These are phyloP conservation scores for Fragum sueziense DNA, from an alignment of 2,888 invertebrate genomes.

Conservation along the genomic window DNA sequence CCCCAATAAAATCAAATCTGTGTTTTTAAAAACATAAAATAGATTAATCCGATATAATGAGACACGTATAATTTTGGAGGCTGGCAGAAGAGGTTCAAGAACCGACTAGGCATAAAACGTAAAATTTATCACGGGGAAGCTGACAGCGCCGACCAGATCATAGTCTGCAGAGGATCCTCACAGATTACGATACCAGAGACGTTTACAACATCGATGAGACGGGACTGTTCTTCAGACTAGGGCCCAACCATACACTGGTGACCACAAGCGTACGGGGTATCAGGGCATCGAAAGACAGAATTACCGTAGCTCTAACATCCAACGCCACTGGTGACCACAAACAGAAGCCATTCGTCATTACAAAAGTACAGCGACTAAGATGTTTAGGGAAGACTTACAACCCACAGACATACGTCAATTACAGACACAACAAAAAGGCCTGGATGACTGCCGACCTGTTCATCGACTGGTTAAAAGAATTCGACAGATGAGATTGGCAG, in stretches of 20 bases:
- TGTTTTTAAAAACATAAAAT: no score
- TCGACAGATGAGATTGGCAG: constrained; percentile 37
- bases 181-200: constrained; percentile 43
- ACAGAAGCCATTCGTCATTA: constrained; percentile 53
- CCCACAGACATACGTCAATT: not conserved
- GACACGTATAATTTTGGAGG: no score
- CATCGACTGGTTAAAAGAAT: constrained; percentile 40
- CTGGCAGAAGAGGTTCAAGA: constrained; percentile 36
- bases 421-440: constrained; percentile 26
- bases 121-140: constrained; percentile 35
- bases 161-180: constrained; percentile 22
- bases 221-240: constrained; percentile 51
- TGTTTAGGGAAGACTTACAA: constrained; percentile 50
- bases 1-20: no score
- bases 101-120: constrained; percentile 27
- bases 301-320: constrained; percentile 42
- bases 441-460: constrained; percentile 52
- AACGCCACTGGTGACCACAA: constrained; percentile 52
- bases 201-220: constrained; percentile 63
- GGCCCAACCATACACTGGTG: constrained; percentile 42
- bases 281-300: constrained; percentile 40
- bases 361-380: constrained; percentile 22
- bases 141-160: constrained; percentile 39
- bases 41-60: no score
- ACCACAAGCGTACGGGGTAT: constrained; percentile 21